phyloP scores from a whole-genome alignment of 1,140 invertebrate genomes.

The Lepidostoma basale region DNA sequence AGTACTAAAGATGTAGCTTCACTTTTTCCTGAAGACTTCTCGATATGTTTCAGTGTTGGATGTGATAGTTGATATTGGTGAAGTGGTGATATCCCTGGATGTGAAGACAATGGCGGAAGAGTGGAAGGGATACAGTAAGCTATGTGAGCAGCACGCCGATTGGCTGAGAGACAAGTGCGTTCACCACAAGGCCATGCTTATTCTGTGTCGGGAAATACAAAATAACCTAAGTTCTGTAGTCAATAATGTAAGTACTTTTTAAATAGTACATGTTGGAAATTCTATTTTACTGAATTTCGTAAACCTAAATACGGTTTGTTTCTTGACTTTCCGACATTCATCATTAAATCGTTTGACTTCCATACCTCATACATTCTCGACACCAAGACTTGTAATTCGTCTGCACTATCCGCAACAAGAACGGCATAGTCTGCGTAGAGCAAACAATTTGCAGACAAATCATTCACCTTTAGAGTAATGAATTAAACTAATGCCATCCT shows the following conservation, averaged over 20 bases:
- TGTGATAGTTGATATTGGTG: conserved; percentile 30
- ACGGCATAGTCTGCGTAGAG: no score
- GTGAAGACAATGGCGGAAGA: conserved; percentile 39
- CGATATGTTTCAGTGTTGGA: conserved; percentile 40
- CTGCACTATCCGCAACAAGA: no score
- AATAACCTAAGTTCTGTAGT: conserved; percentile 12
- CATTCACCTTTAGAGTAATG: neutral
- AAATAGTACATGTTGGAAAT: neutral
- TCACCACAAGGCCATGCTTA: conserved; percentile 27
- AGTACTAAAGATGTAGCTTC: neutral
- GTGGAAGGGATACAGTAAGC: conserved; percentile 40
- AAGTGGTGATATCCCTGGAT: conserved; percentile 38
- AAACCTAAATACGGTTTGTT: neutral
- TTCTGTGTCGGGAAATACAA: conserved; percentile 30
- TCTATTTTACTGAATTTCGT: neutral
- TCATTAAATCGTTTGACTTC: no score
- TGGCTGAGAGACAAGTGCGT: conserved; percentile 32
- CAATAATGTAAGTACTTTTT: conserved; percentile 20
- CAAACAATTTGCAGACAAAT: no score
- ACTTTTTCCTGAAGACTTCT: no score
- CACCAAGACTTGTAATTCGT: no score
- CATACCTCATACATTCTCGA: no score
- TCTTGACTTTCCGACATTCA: no score
- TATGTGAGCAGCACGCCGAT: conserved; percentile 36
- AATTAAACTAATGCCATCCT: neutral